Evolutionary conservation across 2,797 vertebrate genomes (phyloP).

Genomic region (Malacoraja senta): DNA sequence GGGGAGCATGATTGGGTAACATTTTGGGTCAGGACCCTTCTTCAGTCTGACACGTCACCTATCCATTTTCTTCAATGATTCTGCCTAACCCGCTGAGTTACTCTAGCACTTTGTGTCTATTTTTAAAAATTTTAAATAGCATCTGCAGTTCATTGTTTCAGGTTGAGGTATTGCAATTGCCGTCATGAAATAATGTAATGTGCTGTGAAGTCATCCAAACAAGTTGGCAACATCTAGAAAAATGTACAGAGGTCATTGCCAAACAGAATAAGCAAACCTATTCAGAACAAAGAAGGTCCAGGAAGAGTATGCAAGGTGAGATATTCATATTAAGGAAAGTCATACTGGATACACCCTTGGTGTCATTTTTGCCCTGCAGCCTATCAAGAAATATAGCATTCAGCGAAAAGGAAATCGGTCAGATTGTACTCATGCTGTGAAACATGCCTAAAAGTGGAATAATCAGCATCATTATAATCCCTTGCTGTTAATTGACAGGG

Average conservation of each 20-base stretch:
- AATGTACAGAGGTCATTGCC: background rate
- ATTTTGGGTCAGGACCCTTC: too few relatives aligned
- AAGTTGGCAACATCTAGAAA: background rate
- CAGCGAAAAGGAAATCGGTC: background rate
- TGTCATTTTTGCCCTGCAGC: slow-evolving; percentile 18
- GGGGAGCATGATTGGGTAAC: too few relatives aligned
- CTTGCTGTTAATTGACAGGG: background rate
- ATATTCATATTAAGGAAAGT: background rate
- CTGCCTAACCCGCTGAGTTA: too few relatives aligned
- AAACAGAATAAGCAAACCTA: background rate
- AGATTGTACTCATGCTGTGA: background rate
- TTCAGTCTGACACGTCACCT: too few relatives aligned
- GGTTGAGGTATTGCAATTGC: background rate
- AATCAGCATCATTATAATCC: background rate
- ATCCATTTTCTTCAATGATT: too few relatives aligned
- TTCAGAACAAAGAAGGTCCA: background rate
- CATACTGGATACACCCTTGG: background rate
- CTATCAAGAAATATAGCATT: background rate
- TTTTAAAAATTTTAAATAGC: too few relatives aligned
- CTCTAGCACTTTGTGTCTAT: too few relatives aligned
- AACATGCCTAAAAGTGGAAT: background rate
- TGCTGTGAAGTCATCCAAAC: background rate
- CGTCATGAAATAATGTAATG: background rate
- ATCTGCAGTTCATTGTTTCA: too few relatives aligned
- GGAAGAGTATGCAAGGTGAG: background rate